phyloP scores from a whole-genome alignment of 1,140 invertebrate genomes.

The Rhynchophorus ferrugineus region DNA sequence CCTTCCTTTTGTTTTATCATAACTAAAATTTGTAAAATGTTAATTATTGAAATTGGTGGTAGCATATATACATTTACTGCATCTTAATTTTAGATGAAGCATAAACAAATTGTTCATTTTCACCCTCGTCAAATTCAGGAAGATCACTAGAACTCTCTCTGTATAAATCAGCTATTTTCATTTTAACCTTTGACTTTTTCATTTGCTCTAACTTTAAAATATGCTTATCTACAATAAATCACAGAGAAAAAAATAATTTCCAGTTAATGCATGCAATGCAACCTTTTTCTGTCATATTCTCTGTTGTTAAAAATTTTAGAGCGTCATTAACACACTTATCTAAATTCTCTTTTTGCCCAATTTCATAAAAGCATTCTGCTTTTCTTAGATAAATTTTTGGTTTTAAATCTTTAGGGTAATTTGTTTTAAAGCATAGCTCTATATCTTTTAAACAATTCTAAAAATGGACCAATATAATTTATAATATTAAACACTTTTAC shows the following conservation, averaged over 20 bases:
- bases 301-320: slow-evolving; percentile 20
- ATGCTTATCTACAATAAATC: slow-evolving; percentile 25
- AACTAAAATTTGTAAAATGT: slow-evolving; percentile 26
- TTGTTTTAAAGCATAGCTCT: slow-evolving; percentile 29
- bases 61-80: slow-evolving; percentile 21
- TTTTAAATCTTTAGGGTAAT: slow-evolving; percentile 29
- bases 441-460: slow-evolving; percentile 35
- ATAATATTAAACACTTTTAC: slow-evolving; percentile 1
- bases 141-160: slow-evolving; percentile 27
- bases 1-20: slow-evolving; percentile 43
- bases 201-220: slow-evolving; percentile 24
- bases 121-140: slow-evolving; percentile 28
- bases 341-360: slow-evolving; percentile 25
- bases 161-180: slow-evolving; percentile 14
- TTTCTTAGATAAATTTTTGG: slow-evolving; percentile 32
- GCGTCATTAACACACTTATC: slow-evolving; percentile 26
- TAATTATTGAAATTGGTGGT: not conserved
- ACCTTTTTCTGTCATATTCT: slow-evolving; percentile 29
- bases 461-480: slow-evolving; percentile 9
- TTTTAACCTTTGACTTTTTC: slow-evolving; percentile 22
- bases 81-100: slow-evolving; percentile 34
- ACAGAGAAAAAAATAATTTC: slow-evolving; percentile 1
- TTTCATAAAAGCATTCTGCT: slow-evolving; percentile 30
- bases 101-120: slow-evolving; percentile 32
- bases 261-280: slow-evolving; percentile 1